Percentiles rank a stretch among this genome's conserved stretches.
Evolutionary conservation across 2,888 invertebrate species (phyloP).

Genomic region (Scaptomyza parva): DNA sequence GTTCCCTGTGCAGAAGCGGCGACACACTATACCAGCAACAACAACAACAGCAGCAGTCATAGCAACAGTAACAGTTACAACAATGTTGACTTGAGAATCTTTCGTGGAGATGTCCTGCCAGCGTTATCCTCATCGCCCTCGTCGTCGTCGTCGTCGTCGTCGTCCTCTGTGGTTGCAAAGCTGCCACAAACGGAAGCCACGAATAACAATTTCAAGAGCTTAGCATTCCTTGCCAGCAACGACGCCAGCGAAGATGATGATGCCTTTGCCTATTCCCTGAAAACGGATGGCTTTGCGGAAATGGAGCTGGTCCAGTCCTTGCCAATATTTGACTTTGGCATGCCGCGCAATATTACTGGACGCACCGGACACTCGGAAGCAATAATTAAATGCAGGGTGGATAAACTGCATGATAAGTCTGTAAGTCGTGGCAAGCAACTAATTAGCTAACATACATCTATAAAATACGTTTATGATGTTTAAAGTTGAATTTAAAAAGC

Average conservation of each 20-base stretch:
- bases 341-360: conserved; percentile 93
- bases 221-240: conserved; percentile 68
- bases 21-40: conserved; percentile 15
- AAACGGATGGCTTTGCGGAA: conserved; percentile 52
- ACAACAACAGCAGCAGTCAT: conserved; percentile 23
- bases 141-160: conserved; percentile 11
- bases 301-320: conserved; percentile 51
- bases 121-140: conserved; percentile 2
- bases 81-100: conserved; percentile 40
- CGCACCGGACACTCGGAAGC: conserved; percentile 93
- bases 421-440: conserved; percentile 85
- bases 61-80: conserved; percentile 25
- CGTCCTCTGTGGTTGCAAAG: conserved; percentile 41
- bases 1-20: conserved; percentile 54
- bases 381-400: conserved; percentile 94
- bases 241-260: conserved; percentile 33
- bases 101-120: conserved; percentile 40
- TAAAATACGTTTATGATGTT: no score
- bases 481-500: no score
- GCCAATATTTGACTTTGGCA: conserved; percentile 92
- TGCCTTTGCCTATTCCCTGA: conserved; percentile 35
- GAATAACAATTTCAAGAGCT: conserved; percentile 81
- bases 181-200: conserved; percentile 65
- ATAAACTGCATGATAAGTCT: conserved; percentile 94
- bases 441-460: neutral